phyloP scores from a whole-genome alignment of 2,113 vertebrate genomes.

The Dunckerocampus dactyliophorus region DNA sequence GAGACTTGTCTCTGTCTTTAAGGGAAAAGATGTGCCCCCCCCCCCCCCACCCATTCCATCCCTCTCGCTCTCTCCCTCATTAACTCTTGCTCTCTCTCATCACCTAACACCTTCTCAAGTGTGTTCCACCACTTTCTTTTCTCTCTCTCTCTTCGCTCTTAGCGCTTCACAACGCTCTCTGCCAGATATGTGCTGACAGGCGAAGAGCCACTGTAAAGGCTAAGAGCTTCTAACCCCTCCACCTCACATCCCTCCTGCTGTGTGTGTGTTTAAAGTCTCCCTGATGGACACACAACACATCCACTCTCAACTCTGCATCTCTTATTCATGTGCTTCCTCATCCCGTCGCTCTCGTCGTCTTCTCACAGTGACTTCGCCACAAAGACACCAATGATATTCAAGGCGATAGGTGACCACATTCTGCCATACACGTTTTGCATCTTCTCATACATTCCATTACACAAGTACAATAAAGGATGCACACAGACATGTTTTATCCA shows the following conservation, averaged over 20 bases:
- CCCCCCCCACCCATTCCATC: slow-evolving; percentile 14
- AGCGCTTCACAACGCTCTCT: slow-evolving; percentile 41
- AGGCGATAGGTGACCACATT: background rate
- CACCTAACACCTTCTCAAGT: slow-evolving; percentile 43
- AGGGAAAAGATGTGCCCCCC: slow-evolving; percentile 40
- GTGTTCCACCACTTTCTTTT: slow-evolving; percentile 16
- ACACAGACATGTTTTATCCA: too few species aligned
- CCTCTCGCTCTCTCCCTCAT: slow-evolving; percentile 30
- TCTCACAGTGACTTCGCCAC: slow-evolving; percentile 5
- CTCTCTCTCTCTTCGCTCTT: slow-evolving; percentile 14
- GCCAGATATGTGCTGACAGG: slow-evolving; percentile 66
- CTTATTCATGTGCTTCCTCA: slow-evolving; percentile 60
- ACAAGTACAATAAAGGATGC: too few species aligned
- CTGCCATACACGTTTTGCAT: too few species aligned
- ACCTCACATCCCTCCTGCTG: background rate
- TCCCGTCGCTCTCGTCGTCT: slow-evolving; percentile 24
- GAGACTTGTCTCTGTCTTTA: slow-evolving; percentile 48
- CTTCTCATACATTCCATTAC: too few species aligned
- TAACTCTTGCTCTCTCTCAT: slow-evolving; percentile 35
- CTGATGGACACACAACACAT: slow-evolving; percentile 29
- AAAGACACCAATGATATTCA: background rate
- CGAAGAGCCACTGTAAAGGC: slow-evolving; percentile 53
- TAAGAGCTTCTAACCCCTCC: slow-evolving; percentile 44
- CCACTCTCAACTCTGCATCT: slow-evolving; percentile 58
- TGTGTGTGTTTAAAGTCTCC: slow-evolving; percentile 19